Base-by-base conservation (phyloP, 2,888 invertebrate genomes). In the Tyria jacobaeae region DNA sequence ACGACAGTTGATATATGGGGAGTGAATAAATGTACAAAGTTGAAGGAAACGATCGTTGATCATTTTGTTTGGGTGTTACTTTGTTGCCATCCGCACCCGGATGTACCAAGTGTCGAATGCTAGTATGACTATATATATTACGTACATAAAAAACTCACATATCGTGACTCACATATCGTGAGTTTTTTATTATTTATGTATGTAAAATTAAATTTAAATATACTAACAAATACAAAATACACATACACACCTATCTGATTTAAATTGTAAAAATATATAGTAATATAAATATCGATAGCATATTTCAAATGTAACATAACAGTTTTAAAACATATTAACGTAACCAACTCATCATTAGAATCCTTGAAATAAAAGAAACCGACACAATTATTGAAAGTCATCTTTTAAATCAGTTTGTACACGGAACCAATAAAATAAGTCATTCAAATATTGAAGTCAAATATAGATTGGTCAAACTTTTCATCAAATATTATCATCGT, bases 401-500 rank as follows among this genome's bases (percentile, higher is more conserved):
- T 39, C 27, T 31, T 48, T 53, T 48, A 53, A 59, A 59, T 58
- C 27, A 60, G 54, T 54, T 51, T 60, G 64, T 54, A 58, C 60
- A 57, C 51, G 57, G 52, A 56, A 21, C 49, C 9, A n/a, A 25
- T 48, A n/a, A 48, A 47, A 56, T 25, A 56, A 48, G 1, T 4
- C 62, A 75, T 78, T 80, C 79, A 80, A 81, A 81, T 82, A 81
- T 85, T 70, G 78, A 83, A 84, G 73, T 81, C 73, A 82, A 82
- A 81, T 82, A 81, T 81, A 84, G 76, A 71, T 55, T 73, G 71
- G 79, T 84, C 79, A 82, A 79, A 78, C 79, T 85, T 90, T 89
- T 88, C 85, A 87, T 86, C 82, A 85, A 85, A 83, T 81, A 85
- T 83, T 84, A 87, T 76, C 71, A 87, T 83, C 76, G 80, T 82